Percentiles rank a stretch among this genome's conserved stretches.
Evolutionary conservation across 1,140 invertebrate genomes (phyloP).

Genomic region (Elymnias hypermnestra): DNA sequence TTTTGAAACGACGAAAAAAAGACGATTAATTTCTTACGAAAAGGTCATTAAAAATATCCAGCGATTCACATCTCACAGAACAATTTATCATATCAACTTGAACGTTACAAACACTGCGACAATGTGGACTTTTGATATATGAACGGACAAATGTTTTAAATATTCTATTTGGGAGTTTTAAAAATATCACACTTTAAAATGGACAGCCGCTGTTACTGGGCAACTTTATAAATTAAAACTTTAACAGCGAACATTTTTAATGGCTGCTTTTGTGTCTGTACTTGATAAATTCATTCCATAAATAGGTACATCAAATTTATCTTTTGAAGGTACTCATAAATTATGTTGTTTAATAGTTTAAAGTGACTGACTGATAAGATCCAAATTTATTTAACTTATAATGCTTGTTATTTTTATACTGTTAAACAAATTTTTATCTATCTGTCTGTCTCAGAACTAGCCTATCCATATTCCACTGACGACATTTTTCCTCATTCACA

Average conservation of each 20-base stretch:
- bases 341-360: constrained; percentile 6
- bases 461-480: no score
- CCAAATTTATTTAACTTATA: neutral
- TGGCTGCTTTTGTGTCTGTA: constrained; percentile 15
- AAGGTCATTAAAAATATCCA: neutral
- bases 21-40: neutral
- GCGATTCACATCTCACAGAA: neutral
- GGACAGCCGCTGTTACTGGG: constrained; percentile 18
- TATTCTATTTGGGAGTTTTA: constrained; percentile 26
- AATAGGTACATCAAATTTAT: constrained; percentile 15
- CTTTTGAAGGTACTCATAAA: constrained; percentile 6
- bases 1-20: neutral
- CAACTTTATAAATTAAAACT: constrained; percentile 25
- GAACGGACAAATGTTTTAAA: constrained; percentile 22
- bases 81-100: constrained; percentile 1
- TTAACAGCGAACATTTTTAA: constrained; percentile 20
- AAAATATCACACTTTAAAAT: constrained; percentile 23
- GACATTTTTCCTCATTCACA: no score
- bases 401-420: neutral
- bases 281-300: constrained; percentile 15
- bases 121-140: constrained; percentile 13
- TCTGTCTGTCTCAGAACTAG: no score
- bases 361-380: constrained; percentile 2
- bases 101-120: constrained; percentile 7
- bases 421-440: no score